Base-by-base conservation (phyloP, 2,113 vertebrate genomes). In the Solenodon paradoxus region DNA sequence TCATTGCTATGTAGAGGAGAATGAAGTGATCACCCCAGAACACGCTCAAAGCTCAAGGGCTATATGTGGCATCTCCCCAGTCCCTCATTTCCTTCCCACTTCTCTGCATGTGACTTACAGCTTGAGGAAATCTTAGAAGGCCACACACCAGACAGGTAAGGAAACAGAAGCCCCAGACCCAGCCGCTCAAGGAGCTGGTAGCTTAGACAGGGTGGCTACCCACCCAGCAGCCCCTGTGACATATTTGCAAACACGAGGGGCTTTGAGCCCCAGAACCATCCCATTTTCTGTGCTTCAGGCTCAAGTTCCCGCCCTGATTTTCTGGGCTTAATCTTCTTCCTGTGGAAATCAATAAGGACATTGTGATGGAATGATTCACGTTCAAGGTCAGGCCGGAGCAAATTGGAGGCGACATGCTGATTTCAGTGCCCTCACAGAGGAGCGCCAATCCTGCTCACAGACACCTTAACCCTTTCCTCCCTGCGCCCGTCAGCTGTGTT, bases 281-380 rank as follows among this genome's bases (percentile, higher is more conserved):
- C 98, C 98, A 98, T 98, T 98, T 98, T 99, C 98, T 97, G 97
- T 98, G 90, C 97, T 97, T 79, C 90, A 97, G 99, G 98, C 98
- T 99, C 98, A 98, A 95, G 97, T 99, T 99, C 98, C 99, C 97
- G 97, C 97, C 97, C 98, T 95, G 97, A 99, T 99, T 99, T 99
- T 99, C 98, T 99, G 97, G 98, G 98, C 98, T 98, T 99, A 99
- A 99, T 98, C 97, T 81, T 99, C 99, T 99, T 99, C 99, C 99
- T 99, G 99, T 99, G 98, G 98, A 99, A 99, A 99, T 99, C 99
- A 99, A 98, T 99, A 99, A 99, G 98, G 99, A 99, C 98, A 99
- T 98, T 98, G 98, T 98, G 98, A 98, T 98, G 98, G 98, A 99
- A 99, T 98, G 98, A 99, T 99, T 99, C 99, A 99, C 97, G 97